Evolutionary conservation across 2,797 vertebrate species (phyloP).

Genomic region (Podarcis lilfordi): DNA sequence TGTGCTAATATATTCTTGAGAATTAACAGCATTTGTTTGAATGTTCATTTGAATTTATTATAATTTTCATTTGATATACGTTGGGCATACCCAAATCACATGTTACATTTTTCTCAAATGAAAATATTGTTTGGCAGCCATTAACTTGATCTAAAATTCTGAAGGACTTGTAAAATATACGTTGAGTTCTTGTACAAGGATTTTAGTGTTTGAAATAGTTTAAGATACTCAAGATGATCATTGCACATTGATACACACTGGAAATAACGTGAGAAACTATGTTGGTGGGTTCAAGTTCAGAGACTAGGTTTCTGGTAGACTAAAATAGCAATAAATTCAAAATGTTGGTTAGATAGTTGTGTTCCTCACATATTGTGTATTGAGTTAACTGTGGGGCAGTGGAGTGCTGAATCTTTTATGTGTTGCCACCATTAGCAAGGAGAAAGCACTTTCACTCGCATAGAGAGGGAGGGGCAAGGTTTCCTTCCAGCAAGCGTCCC

Average conservation of each 20-base stretch:
- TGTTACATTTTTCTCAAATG: fast-evolving
- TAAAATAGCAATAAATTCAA: too few species aligned
- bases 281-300: too few species aligned
- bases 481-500: not conserved
- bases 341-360: too few species aligned
- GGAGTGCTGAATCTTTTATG: not conserved
- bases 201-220: not conserved
- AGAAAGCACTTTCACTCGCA: not conserved
- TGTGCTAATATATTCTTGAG: not conserved
- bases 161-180: not conserved
- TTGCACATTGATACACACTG: too few species aligned
- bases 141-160: not conserved
- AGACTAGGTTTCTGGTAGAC: too few species aligned
- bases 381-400: not conserved
- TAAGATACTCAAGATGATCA: not conserved
- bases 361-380: not conserved
- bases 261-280: too few species aligned
- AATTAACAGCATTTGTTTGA: too few species aligned
- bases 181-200: not conserved
- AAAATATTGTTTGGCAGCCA: not conserved
- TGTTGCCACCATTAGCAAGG: not conserved
- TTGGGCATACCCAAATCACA: not conserved
- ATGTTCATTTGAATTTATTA: fast-evolving
- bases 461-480: not conserved
- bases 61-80: not conserved